Conservation (phyloP, 2,797 vertebrate genomes). For the Loriculus beryllinus region DNA sequence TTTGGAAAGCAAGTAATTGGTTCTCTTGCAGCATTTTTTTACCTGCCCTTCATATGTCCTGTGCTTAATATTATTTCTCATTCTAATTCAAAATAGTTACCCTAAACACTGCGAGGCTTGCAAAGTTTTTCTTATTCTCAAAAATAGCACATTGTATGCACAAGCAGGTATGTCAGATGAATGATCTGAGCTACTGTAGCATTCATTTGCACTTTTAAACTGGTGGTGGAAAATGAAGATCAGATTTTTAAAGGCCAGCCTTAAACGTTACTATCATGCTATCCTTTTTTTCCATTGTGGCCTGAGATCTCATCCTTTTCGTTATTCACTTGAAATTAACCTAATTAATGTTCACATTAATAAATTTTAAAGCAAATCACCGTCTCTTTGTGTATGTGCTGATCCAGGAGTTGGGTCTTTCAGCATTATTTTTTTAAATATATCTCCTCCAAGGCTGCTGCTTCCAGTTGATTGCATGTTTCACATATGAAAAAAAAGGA, state of each 20-base stretch:
- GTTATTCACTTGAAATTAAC: neutral
- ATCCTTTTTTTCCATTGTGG: neutral
- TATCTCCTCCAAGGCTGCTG: neutral
- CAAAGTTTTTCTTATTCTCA: neutral
- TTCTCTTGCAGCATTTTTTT: neutral
- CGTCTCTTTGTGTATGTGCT: neutral
- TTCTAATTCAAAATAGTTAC: neutral
- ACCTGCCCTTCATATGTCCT: neutral
- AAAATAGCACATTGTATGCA: neutral
- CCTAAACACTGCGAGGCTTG: neutral
- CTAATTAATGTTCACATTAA: neutral
- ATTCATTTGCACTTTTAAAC: constrained; percentile 24
- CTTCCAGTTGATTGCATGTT: neutral
- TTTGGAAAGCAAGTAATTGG: neutral
- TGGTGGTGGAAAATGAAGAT: constrained; percentile 14
- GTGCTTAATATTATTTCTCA: neutral
- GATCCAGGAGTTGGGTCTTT: neutral
- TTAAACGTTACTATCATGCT: neutral
- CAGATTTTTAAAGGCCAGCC: neutral
- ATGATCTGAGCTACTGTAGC: neutral
- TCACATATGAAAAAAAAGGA: neutral
- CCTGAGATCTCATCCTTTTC: neutral
- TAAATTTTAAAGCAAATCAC: neutral
- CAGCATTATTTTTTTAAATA: neutral
- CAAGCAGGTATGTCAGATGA: neutral